These are phyloP conservation scores for Manduca sexta DNA, from an alignment of 1,140 invertebrate genomes.

Conservation along the genomic window DNA sequence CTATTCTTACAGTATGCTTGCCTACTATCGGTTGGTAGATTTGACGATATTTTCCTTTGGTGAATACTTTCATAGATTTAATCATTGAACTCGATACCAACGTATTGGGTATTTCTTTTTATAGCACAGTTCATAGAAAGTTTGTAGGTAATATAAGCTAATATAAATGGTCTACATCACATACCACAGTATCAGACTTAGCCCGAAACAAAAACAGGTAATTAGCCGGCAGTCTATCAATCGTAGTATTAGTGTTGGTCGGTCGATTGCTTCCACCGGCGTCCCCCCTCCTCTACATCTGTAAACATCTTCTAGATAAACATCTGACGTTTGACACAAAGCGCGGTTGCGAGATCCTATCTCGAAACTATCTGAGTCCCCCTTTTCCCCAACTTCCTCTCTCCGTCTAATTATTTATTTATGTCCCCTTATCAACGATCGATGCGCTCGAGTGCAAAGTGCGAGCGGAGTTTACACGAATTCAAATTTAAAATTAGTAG, in stretches of 20 bases:
- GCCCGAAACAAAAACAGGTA: slow-evolving; percentile 28
- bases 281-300: slow-evolving; percentile 62
- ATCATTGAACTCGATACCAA: too few species aligned
- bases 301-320: slow-evolving; percentile 68
- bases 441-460: slow-evolving; percentile 60
- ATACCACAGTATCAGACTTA: too few species aligned
- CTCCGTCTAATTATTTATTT: slow-evolving; percentile 69
- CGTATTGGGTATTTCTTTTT: too few species aligned
- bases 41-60: too few species aligned
- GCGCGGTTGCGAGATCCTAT: slow-evolving; percentile 65
- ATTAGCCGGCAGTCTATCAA: slow-evolving; percentile 54
- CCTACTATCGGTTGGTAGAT: too few species aligned
- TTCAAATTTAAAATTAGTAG: slow-evolving; percentile 58
- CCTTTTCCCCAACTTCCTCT: slow-evolving; percentile 33
- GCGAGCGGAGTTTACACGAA: slow-evolving; percentile 43
- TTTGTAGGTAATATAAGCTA: too few species aligned
- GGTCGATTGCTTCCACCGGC: slow-evolving; percentile 52
- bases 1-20: too few species aligned
- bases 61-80: too few species aligned
- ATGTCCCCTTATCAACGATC: slow-evolving; percentile 63
- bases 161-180: too few species aligned
- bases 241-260: slow-evolving; percentile 49
- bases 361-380: slow-evolving; percentile 48
- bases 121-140: too few species aligned
- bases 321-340: slow-evolving; percentile 72